These are phyloP conservation scores for Cryptoleucopteryx plumbea DNA, from an alignment of 2,113 vertebrate species.

Conservation along the genomic window DNA sequence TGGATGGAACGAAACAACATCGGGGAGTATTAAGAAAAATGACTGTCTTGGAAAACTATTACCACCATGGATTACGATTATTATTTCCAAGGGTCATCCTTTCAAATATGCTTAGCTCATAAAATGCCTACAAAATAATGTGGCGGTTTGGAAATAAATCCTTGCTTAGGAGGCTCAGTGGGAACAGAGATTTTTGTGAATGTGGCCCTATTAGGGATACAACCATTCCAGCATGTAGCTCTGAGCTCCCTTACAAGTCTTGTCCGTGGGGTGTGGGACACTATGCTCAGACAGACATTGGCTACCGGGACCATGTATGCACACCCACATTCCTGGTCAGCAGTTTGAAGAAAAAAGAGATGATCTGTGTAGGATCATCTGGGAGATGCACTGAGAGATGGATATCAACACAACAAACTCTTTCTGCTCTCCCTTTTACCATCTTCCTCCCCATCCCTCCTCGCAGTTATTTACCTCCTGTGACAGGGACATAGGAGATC, in stretches of 20 bases:
- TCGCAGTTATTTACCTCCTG: conserved; percentile 79
- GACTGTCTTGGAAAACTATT: neutral
- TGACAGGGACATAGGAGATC: conserved; percentile 81
- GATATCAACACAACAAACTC: neutral
- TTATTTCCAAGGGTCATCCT: neutral
- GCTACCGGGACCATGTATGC: no score
- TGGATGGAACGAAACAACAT: neutral
- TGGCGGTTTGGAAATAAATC: neutral
- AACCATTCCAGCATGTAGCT: neutral
- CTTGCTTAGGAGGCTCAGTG: neutral
- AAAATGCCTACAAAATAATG: neutral
- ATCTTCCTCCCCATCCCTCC: no score
- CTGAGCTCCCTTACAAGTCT: neutral
- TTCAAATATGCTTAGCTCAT: neutral
- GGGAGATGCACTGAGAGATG: neutral
- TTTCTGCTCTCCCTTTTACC: neutral
- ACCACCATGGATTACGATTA: neutral
- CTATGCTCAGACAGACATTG: neutral
- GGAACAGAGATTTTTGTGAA: neutral
- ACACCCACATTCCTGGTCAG: neutral
- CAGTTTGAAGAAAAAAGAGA: neutral
- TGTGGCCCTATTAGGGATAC: rapidly evolving
- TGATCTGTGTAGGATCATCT: neutral
- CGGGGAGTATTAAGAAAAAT: neutral
- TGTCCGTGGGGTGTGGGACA: neutral